Evolutionary conservation across 1,140 invertebrate species (phyloP).

Genomic region (Choristoneura fumiferana): DNA sequence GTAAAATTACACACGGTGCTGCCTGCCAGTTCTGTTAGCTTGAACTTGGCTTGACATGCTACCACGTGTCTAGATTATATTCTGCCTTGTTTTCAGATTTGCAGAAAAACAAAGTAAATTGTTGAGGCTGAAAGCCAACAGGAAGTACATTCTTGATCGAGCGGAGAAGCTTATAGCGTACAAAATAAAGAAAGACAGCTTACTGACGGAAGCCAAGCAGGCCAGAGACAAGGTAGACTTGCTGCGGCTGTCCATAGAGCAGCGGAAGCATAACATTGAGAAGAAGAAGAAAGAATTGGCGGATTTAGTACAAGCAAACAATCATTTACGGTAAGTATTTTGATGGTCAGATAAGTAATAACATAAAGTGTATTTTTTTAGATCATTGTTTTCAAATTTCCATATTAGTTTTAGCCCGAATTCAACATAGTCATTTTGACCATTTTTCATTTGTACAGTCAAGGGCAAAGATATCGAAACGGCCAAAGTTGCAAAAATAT

Average conservation of each 20-base stretch:
- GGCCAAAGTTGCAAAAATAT: no score
- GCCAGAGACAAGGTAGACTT: constrained; percentile 82
- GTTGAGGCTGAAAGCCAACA: constrained; percentile 78
- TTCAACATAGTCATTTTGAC: no score
- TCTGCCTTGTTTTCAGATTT: constrained; percentile 72
- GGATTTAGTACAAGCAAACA: constrained; percentile 79
- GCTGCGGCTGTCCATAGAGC: constrained; percentile 81
- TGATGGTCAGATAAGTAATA: no score
- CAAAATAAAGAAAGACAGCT: constrained; percentile 80
- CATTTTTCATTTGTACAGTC: no score
- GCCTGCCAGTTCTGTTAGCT: no score
- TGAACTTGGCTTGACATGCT: no score
- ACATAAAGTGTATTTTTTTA: no score
- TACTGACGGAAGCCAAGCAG: constrained; percentile 81
- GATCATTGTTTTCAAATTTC: no score
- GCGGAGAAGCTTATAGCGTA: constrained; percentile 79
- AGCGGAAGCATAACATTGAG: constrained; percentile 80
- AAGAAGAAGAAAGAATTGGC: constrained; percentile 77
- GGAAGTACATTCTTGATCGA: constrained; percentile 79
- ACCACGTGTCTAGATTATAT: no score
- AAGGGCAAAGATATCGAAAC: no score
- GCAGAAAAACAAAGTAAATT: constrained; percentile 82
- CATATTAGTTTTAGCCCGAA: no score
- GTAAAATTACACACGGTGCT: no score
- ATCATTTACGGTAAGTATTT: constrained; percentile 60